Evolutionary conservation across 2,113 vertebrate species (phyloP), one percentile per base, ranked within the genome.

Genomic region (Polypterus senegalus): DNA sequence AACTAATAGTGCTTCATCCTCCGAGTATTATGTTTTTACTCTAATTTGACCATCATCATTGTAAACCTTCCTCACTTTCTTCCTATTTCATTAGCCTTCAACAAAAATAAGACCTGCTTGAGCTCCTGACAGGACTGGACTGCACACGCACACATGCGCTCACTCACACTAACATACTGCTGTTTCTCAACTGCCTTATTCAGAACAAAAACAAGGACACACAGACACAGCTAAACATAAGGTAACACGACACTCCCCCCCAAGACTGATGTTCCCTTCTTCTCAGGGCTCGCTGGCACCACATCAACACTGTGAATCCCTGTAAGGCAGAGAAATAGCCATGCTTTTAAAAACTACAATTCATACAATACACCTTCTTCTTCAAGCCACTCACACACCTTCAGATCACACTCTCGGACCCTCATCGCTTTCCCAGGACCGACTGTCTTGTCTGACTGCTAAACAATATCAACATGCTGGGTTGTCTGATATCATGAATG

Each of bases 81-180:
- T 8, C 4, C 54, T 56, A 54, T 55, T 59, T 46, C 49, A 9
- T 5, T 54, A 59, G 58, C 60, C 3, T 49, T 51, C 47, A 55
- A 65, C 7, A 27, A 60, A 45, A 56, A 57, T 54, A 61, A 63
- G 45, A 65, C 56, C 54, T 55, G 9, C 65, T 53, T 27, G 46
- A 65, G 65, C 62, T 65, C 63, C 56, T 57, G n/a, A 11, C 44
- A 65, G 52, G 58, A 64, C 61, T 60, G 48, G 59, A 55, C 52
- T 55, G 47, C 49, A 4, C 6, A 59, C 59, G 62, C 27, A 46
- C 46, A 49, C 58, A 59, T 47, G 4, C 6, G 59, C 59, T 62
- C 27, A 46, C 46, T 47, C 58, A 59, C 58, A 49, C 52, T 62
- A 57, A 71, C 75, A 53, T 72, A 57, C 73, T 10, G 48, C 54